phyloP scores from a whole-genome alignment of 35 echinoderm and acorn worm genomes.

The Ophiothrix spiculata region DNA sequence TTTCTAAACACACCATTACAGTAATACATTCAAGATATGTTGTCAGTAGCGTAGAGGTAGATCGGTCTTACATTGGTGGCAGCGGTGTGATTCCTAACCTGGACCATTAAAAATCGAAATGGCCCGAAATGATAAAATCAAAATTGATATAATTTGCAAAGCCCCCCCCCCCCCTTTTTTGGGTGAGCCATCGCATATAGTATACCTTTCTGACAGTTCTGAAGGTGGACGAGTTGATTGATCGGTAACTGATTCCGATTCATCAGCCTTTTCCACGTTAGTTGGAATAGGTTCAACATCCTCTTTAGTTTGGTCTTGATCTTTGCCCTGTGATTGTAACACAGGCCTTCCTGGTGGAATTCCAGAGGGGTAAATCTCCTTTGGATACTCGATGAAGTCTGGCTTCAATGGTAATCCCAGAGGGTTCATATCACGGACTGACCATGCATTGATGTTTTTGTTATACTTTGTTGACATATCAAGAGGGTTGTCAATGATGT shows the following conservation, averaged over 20 bases:
- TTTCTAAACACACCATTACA: no score
- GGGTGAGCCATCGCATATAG: no score
- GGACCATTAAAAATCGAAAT: no score
- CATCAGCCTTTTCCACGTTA: not conserved
- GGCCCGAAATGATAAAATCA: no score
- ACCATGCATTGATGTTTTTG: not conserved
- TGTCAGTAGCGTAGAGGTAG: no score
- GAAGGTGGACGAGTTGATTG: not conserved
- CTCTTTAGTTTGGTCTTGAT: not conserved
- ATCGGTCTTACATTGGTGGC: no score
- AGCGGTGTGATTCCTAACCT: no score
- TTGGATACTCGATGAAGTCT: slow-evolving; percentile 4
- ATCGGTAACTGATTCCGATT: not conserved
- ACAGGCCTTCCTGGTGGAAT: slow-evolving; percentile 1
- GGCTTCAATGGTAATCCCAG: slow-evolving; percentile 44
- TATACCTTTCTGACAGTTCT: no score
- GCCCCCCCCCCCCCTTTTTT: no score
- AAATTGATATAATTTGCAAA: no score
- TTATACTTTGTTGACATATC: slow-evolving; percentile 76
- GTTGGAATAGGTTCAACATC: no score
- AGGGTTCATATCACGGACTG: slow-evolving; percentile 71
- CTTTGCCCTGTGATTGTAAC: not conserved
- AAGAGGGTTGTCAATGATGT: slow-evolving; percentile 88
- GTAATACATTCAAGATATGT: no score
- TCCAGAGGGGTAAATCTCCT: slow-evolving; percentile 29